Conservation (phyloP, 2,888 invertebrate genomes). For the Branchellion lobata region DNA sequence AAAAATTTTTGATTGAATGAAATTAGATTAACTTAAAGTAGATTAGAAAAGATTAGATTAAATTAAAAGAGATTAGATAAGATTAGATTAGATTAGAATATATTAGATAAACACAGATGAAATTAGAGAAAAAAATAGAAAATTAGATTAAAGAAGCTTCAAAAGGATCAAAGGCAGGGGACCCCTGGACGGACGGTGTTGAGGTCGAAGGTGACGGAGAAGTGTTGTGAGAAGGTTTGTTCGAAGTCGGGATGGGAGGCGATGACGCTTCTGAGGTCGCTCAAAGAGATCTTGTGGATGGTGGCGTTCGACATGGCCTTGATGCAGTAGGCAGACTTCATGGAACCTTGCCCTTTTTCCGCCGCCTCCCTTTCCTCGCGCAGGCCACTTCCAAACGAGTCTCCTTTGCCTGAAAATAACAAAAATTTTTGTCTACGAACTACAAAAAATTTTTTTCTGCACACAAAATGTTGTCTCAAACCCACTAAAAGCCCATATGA, state of each 20-base stretch:
- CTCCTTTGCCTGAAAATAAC: conserved; percentile 62
- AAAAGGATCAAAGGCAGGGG: too few species aligned
- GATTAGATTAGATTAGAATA: too few species aligned
- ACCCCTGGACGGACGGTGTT: too few species aligned
- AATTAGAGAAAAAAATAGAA: too few species aligned
- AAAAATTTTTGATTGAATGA: too few species aligned
- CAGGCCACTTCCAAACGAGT: conserved; percentile 61
- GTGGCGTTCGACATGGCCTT: conserved; percentile 61
- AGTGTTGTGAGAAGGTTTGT: conserved; percentile 57
- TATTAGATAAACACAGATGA: too few species aligned
- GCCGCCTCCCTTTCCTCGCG: conserved; percentile 51
- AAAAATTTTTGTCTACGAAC: too few species aligned
- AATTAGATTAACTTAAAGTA: too few species aligned
- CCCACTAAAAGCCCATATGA: too few species aligned
- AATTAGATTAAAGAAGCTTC: too few species aligned
- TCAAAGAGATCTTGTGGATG: conserved; percentile 60
- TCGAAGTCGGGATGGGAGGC: conserved; percentile 62
- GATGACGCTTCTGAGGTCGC: conserved; percentile 59
- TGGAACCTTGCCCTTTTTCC: conserved; percentile 53
- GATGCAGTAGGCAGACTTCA: conserved; percentile 58
- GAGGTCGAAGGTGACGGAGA: conserved; percentile 61
- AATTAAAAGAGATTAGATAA: too few species aligned
- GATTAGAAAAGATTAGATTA: too few species aligned
- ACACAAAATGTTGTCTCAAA: not conserved
- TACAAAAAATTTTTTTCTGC: not conserved